Evolutionary conservation across 1,140 invertebrate genomes (phyloP).

Genomic region (Drosophila nigrodunni): DNA sequence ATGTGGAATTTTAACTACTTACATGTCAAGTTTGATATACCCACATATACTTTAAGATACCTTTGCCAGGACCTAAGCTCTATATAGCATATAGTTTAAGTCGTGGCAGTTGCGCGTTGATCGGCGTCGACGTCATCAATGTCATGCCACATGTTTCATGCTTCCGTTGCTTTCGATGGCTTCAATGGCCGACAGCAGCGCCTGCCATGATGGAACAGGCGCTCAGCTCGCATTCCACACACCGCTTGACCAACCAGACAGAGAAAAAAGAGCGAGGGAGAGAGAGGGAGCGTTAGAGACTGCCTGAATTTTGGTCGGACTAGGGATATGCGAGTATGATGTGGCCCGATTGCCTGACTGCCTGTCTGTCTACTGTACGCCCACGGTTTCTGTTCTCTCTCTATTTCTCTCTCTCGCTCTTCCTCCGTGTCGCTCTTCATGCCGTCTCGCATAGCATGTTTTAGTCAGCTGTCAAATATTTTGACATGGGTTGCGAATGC

Average conservation of each 20-base stretch:
- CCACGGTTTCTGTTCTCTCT: conserved; percentile 4
- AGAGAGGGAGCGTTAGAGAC: conserved; percentile 9
- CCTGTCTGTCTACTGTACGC: conserved; percentile 43
- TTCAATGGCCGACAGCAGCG: conserved; percentile 66
- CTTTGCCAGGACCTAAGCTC: neutral
- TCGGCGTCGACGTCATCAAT: conserved; percentile 55
- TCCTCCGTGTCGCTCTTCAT: conserved; percentile 20
- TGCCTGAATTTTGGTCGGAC: conserved; percentile 54
- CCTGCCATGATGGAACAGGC: conserved; percentile 63
- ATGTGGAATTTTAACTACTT: neutral
- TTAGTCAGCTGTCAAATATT: conserved; percentile 85
- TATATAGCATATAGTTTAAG: neutral
- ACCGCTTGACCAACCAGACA: conserved; percentile 40
- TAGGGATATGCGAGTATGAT: conserved; percentile 59
- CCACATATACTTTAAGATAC: neutral
- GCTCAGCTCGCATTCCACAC: conserved; percentile 35
- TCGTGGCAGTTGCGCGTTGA: neutral
- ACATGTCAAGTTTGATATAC: conserved; percentile 6
- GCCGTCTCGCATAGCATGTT: conserved; percentile 73
- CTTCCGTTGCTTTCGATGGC: conserved; percentile 62
- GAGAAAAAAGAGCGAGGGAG: conserved; percentile 6
- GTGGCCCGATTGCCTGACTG: conserved; percentile 45
- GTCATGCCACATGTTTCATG: conserved; percentile 71
- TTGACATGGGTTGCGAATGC: conserved; percentile 81
- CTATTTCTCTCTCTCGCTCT: conserved; percentile 1